Evolutionary conservation across 1,140 invertebrate species (phyloP), one percentile per base, ranked within the genome.

Genomic region (Kradibia gibbosae): DNA sequence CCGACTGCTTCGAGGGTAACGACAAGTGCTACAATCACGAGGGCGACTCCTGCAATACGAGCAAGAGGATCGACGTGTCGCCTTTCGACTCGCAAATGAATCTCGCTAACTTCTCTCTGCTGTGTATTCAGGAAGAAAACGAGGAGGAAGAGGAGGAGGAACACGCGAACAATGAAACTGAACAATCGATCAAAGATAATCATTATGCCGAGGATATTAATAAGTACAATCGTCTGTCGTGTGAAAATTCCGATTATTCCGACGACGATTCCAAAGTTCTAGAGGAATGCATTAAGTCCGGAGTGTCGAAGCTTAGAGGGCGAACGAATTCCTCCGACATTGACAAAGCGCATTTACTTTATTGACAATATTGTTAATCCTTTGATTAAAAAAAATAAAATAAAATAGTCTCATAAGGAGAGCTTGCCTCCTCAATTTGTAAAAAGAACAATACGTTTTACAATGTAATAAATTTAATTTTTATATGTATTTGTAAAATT

Each of bases 21-120:
- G 95, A 95, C 45, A 92, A 95, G 81, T 91, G 97, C 55, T 88
- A 97, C 0, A 93, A 94, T 31, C 94, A 96, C 85, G 96, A 95
- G 83, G 96, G 97, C 85, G 93, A 94, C 62, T 95, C 94, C 1
- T 95, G 93, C 42, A 95, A 95, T 93, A 39, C 11, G 53, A 76
- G 22, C 53, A 72, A 22, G 55, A 74, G 25, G 50, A 86, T 42
- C 34, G 82, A 83, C n/a, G 82, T 83, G 5, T 83, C 82, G 36
- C 82, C 82, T 4, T 83, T 83, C 31, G 82, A 83, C n/a, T 83
- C 82, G 25, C 82, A 83, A 28, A 45, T 83, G 7, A 83, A 80
- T 50, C 78, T 83, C 28, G 55, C 39, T 28, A 62, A 36, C 42
- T 81, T 81, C 11, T 72, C 73, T 3, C 3, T 80, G 13, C 67